Base-by-base conservation (phyloP, 2,113 vertebrate genomes). In the Petrocephalus zakoni region DNA sequence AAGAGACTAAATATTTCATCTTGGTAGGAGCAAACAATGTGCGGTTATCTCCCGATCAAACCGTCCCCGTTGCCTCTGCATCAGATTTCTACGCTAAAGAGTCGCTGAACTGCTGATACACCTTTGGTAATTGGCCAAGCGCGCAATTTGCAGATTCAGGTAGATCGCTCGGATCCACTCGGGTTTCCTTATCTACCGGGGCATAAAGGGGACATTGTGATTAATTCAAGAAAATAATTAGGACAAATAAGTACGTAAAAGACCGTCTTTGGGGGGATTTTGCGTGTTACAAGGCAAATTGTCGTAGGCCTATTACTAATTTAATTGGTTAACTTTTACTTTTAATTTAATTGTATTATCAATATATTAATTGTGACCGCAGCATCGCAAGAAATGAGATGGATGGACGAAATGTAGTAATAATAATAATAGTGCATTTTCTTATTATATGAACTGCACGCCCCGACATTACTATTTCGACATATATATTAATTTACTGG, bases 1-100 rank as follows among this genome's bases (percentile, higher is more conserved):
- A 95, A 95, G 95, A 93, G 94, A 95, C 93, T 95, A 93, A 92
- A 94, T 93, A 95, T 95, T 95, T 93, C 93, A 93, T 93, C 93
- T 93, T 92, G 92, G 91, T 92, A 88, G 91, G 92, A 90, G 92
- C 93, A 95, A 96, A 95, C 94, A 95, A 92, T 91, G 90, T 89
- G 61, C 85, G 92, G 93, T 95, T 94, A 96, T 96, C 95, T 95
- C 91, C 90, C 92, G 90, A 95, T 94, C 93, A 92, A 94, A 92
- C 93, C 93, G 93, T 92, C 90, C 92, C 94, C 90, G 89, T 89
- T 88, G 87, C 83, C 88, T 90, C 94, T 95, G 95, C 94, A 94
- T 96, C 94, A 92, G 89, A 92, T 96, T 94, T 95, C 94, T 92
- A 90, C 90, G 89, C 93, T 93, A 93, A 95, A 93, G 93, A 92